These are phyloP conservation scores for Silurus lanzhouensis DNA, from an alignment of 2,797 vertebrate species.

Conservation along the genomic window DNA sequence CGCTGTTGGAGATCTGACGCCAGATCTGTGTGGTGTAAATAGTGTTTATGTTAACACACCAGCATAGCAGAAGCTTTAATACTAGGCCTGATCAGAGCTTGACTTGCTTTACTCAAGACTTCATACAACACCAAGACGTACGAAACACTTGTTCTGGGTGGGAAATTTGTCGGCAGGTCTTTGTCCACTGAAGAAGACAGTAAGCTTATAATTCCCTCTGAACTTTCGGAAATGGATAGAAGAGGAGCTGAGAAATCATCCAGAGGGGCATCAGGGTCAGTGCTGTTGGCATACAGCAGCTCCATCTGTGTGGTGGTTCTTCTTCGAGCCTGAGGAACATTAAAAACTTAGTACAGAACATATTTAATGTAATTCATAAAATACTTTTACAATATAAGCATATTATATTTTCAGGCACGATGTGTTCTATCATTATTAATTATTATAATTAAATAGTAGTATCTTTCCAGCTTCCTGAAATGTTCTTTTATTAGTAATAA, in stretches of 20 bases:
- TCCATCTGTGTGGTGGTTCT: slow-evolving; percentile 97
- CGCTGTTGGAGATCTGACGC: slow-evolving; percentile 78
- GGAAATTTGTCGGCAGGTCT: slow-evolving; percentile 59
- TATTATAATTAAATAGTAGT: neutral
- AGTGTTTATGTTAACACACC: neutral
- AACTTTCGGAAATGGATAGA: slow-evolving; percentile 74
- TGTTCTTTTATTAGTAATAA: neutral
- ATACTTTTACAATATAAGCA: neutral
- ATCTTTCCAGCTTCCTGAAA: neutral
- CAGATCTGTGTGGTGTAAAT: slow-evolving; percentile 61
- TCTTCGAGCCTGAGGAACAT: slow-evolving; percentile 82
- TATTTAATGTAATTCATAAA: too few relatives aligned
- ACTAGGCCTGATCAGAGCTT: neutral
- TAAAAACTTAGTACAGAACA: neutral
- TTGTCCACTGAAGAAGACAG: slow-evolving; percentile 71
- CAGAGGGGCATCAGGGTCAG: slow-evolving; percentile 78
- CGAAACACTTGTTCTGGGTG: slow-evolving; percentile 83
- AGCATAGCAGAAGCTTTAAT: neutral
- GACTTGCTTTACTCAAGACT: neutral
- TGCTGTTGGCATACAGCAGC: slow-evolving; percentile 88
- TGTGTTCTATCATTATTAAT: neutral
- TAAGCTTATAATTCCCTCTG: slow-evolving; percentile 73
- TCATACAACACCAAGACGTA: slow-evolving; percentile 70
- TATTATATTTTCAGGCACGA: neutral
- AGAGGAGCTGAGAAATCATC: slow-evolving; percentile 78